Evolutionary conservation across 2,888 invertebrate genomes (phyloP).

Genomic region (Buathra laborator): DNA sequence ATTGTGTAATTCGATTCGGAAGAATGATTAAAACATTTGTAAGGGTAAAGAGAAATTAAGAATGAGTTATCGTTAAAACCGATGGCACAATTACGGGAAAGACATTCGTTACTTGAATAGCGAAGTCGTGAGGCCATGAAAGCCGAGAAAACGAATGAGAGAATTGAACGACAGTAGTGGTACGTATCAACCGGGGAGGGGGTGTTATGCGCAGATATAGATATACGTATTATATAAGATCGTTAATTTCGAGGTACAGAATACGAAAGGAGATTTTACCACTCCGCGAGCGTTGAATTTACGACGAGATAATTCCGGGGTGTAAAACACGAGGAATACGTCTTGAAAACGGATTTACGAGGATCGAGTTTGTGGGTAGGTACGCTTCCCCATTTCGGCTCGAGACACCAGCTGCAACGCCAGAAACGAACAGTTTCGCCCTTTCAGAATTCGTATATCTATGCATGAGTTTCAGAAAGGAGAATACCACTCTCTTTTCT

Average conservation of each 20-base stretch:
- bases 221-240: neutral
- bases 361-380: slow-evolving; percentile 36
- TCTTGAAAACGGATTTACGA: slow-evolving; percentile 58
- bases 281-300: slow-evolving; percentile 45
- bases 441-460: slow-evolving; percentile 28
- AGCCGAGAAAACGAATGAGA: slow-evolving; percentile 13
- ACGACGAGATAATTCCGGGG: slow-evolving; percentile 62
- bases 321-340: slow-evolving; percentile 57
- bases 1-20: neutral
- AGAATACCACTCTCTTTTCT: slow-evolving; percentile 12
- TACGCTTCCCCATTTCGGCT: neutral
- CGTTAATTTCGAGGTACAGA: slow-evolving; percentile 30
- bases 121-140: neutral
- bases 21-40: neutral
- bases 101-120: neutral
- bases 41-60: neutral
- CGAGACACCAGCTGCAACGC: slow-evolving; percentile 30
- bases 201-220: neutral
- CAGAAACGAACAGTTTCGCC: neutral
- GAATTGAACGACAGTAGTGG: neutral
- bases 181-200: neutral
- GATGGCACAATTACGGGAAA: slow-evolving; percentile 9
- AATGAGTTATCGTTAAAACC: neutral
- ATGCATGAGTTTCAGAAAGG: slow-evolving; percentile 37
- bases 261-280: slow-evolving; percentile 51